A percentile compares a stretch with the other conserved stretches of the same genome.
Conservation (phyloP, 2,113 vertebrate genomes). For the Pomatostomus ruficeps region DNA sequence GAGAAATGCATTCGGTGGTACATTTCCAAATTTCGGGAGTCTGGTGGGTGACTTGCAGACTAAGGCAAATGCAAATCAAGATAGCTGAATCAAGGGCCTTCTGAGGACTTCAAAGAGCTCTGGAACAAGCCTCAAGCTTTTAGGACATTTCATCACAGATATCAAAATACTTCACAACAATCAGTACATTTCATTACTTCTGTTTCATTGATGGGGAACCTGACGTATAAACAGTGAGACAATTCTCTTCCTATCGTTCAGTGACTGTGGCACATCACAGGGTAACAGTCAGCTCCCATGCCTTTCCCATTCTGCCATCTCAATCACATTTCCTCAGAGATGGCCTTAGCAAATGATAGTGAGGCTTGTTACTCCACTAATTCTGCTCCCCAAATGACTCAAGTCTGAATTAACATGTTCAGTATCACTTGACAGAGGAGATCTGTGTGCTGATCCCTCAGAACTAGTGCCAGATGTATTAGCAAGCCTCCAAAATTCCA, state of each 20-base stretch:
- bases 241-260: not conserved
- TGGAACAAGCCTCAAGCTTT: constrained; percentile 18
- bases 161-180: constrained; percentile 54
- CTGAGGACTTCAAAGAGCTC: constrained; percentile 45
- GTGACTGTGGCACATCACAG: not conserved
- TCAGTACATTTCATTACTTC: constrained; percentile 6
- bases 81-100: constrained; percentile 37
- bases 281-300: not conserved
- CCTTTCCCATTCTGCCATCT: not conserved
- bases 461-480: not conserved
- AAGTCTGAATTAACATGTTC: not conserved
- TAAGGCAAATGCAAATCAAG: constrained; percentile 39
- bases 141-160: constrained; percentile 51
- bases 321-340: not conserved
- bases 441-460: not conserved
- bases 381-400: not conserved
- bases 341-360: not conserved
- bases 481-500: not conserved
- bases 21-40: not conserved
- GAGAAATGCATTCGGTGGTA: not conserved
- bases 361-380: not conserved
- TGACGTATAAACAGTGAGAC: not conserved
- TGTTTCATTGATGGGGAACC: constrained; percentile 24
- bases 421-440: not conserved
- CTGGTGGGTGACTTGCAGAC: constrained; percentile 16